Percentiles rank a stretch among this genome's conserved stretches.
phyloP scores from a whole-genome alignment of 2,113 vertebrate species.

The Syrrhaptes paradoxus region DNA sequence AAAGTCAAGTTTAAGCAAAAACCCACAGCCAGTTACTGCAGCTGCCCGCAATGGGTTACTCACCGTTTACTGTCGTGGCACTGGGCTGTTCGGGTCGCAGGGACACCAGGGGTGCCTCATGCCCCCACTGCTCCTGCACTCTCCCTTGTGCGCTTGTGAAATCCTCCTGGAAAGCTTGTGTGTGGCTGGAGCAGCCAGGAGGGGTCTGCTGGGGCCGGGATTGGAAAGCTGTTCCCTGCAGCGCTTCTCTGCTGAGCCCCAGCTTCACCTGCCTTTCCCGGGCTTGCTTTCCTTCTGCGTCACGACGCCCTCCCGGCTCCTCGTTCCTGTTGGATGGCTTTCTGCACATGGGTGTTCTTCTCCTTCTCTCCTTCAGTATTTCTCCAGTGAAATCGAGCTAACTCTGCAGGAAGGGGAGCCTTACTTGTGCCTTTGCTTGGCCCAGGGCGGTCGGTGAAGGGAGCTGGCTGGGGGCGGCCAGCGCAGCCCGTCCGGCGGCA shows the following conservation, averaged over 20 bases:
- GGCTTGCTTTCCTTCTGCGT: background rate
- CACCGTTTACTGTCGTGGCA: background rate
- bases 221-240: background rate
- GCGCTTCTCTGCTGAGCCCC: background rate
- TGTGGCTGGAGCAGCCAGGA: background rate
- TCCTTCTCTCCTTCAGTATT: background rate
- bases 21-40: background rate
- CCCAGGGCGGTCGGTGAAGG: background rate
- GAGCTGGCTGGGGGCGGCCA: rapidly evolving
- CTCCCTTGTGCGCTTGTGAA: background rate
- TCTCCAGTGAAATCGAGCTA: background rate
- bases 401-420: background rate
- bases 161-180: background rate
- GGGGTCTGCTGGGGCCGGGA: background rate
- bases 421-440: background rate
- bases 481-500: rapidly evolving
- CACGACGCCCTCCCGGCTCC: background rate
- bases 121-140: background rate
- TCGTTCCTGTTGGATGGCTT: background rate
- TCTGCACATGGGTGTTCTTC: background rate
- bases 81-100: background rate
- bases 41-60: background rate
- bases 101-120: background rate
- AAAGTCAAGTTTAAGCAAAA: background rate
- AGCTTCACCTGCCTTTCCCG: background rate